phyloP scores from a whole-genome alignment of 2,888 invertebrate genomes.

The Troglohyphantes excavatus region DNA sequence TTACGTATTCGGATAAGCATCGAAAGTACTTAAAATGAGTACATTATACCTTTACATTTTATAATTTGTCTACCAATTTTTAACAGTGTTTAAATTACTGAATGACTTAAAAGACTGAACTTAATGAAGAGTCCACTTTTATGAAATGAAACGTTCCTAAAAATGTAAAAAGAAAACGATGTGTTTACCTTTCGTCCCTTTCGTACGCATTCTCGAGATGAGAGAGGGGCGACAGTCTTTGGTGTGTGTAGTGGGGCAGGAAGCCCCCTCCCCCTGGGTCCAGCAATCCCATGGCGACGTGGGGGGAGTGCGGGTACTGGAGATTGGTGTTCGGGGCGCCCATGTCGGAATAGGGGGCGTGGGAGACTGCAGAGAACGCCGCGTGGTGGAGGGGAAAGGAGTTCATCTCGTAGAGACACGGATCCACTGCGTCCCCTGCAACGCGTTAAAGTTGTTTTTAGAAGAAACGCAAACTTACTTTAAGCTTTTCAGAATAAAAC shows the following conservation, averaged over 20 bases:
- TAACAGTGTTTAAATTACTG: too few species aligned
- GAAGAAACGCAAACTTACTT: too few species aligned
- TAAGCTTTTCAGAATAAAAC: too few species aligned
- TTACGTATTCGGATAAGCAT: too few species aligned
- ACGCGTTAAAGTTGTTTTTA: too few species aligned
- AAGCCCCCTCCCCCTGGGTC: conserved; percentile 55
- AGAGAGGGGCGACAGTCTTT: conserved; percentile 57
- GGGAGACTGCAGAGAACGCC: conserved; percentile 41
- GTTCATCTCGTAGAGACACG: conserved; percentile 72
- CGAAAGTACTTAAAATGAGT: too few species aligned
- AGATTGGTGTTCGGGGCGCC: conserved; percentile 25
- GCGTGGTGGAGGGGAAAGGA: conserved; percentile 72
- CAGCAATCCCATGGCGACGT: conserved; percentile 64
- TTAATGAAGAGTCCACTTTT: too few species aligned
- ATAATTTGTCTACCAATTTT: too few species aligned
- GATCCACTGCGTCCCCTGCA: conserved; percentile 65
- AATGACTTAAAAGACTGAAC: too few species aligned
- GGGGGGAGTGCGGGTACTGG: conserved; percentile 62
- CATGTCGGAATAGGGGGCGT: conserved; percentile 52
- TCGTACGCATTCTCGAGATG: conserved; percentile 55
- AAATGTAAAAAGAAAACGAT: neutral
- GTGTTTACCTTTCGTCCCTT: conserved; percentile 66
- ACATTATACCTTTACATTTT: too few species aligned
- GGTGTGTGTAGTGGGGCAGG: conserved; percentile 66
- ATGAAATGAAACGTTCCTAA: too few species aligned